These are phyloP conservation scores for Gallinago nigripennis DNA, from an alignment of 2,797 vertebrate genomes.

Conservation along the genomic window DNA sequence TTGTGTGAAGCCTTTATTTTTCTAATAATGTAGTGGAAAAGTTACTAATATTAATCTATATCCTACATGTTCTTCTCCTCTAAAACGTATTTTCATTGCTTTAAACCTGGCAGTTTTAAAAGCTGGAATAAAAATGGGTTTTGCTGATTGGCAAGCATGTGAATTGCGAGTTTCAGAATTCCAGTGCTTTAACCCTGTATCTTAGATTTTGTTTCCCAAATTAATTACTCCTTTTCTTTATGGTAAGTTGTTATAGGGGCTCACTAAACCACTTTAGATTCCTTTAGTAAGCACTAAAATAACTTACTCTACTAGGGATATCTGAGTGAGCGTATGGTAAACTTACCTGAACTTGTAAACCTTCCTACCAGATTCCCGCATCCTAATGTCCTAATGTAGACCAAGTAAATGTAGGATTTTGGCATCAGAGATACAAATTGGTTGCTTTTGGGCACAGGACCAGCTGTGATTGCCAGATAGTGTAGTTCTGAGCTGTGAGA, in stretches of 20 bases:
- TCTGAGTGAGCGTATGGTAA: neutral
- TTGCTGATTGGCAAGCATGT: neutral
- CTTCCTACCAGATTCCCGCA: neutral
- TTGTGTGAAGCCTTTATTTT: neutral
- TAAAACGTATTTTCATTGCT: neutral
- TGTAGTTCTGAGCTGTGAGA: neutral
- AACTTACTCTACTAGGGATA: neutral
- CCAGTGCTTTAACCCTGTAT: neutral
- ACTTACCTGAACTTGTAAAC: neutral
- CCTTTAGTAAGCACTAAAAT: neutral
- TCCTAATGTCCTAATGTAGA: neutral
- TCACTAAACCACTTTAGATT: neutral
- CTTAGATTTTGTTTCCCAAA: neutral
- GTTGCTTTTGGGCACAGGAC: neutral
- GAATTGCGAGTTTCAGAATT: neutral
- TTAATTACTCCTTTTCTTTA: neutral
- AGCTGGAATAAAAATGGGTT: neutral
- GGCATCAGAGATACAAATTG: rapidly evolving
- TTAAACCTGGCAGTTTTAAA: neutral
- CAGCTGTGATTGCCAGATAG: neutral
- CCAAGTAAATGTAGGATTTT: neutral
- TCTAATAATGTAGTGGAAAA: neutral
- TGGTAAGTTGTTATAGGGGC: neutral
- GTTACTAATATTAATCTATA: neutral
- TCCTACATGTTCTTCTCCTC: neutral